Evolutionary conservation across 2,888 invertebrate species (phyloP), one percentile per base, ranked within the genome.

Genomic region (Nomada goodeniana): DNA sequence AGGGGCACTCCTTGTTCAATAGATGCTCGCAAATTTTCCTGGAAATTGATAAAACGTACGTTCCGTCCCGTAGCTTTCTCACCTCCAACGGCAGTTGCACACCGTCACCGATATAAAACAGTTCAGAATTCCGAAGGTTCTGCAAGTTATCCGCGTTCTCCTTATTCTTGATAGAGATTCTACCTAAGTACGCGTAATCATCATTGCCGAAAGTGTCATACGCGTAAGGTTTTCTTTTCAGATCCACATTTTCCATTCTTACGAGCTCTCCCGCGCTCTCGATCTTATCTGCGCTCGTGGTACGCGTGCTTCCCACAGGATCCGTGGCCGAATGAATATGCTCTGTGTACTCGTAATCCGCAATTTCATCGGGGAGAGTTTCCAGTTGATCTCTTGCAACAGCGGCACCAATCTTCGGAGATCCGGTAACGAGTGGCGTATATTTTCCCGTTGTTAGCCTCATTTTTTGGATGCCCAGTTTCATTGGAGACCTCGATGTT

Each of bases 81-180:
- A 93, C 88, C 11, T 89, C 91, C 57, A 93, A 26, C 0, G 93
- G 93, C 44, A 93, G 80, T 53, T 82, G 90, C 0, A 92, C 91
- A 5, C 90, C 91, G 70, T 93, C 92, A 3, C 91, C 92, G 9
- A 92, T 74, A 67, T 92, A 93, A 47, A 89, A 90, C 15, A 93
- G 70, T 20, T 91, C 88, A 0, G 90, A 86, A 18, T 88, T 75
- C 26, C 57, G 72, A 18, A 91, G 83, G 55, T 85, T 84, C 2
- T 74, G 55, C 2, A 83, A 50, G 10, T 84, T 64, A 15, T 68
- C 72, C 29, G 61, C 7, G 7, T 64, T 13, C 2, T 60, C 36
- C 3, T 81, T 73, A 44, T 79, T 68, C 44, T 83, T 63, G 9
- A 89, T 80, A 3, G 88, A 13, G 1, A 90, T 83, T 78, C 79